Evolutionary conservation across 2,113 vertebrate genomes (phyloP), one percentile per base, ranked within the genome.

Genomic region (Herpetotheres cachinnans): DNA sequence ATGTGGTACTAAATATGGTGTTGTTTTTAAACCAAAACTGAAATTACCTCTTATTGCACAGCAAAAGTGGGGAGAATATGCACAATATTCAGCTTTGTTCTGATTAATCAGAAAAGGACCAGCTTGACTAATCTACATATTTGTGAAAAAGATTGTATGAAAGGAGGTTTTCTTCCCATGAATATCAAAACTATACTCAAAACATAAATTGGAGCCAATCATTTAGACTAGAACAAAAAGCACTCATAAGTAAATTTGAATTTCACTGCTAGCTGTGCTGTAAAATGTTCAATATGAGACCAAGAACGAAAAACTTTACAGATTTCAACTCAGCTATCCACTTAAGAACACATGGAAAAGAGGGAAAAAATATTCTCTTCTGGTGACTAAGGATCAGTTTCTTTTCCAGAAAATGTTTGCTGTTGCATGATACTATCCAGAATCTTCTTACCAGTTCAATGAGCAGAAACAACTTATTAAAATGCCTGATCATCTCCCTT

Each of bases 181-280:
- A 79, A 7, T 21, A 61, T 8, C 36, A 36, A 66, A 82, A 21
- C 11, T 26, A 58, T 54, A 36, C 6, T 54, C 11, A 79, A 92
- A 59, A 24, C 11, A 14, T 14, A 34, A 10, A 59, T 36, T 5
- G 3, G 10, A 67, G 16, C 11, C 9, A 44, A 12, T 52, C 0
- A 2, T 20, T 27, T 49, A 46, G 24, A 47, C 13, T 24, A 26
- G 30, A 81, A 65, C 15, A 50, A 25, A 73, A 77, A 40, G 1
- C 0, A 1, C 3, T 67, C 30, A 10, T 30, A 67, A 72, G 6
- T 34, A n/a, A 36, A 44, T 50, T 13, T 0, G 2, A 46, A 62
- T 58, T 44, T 83, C 56, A 30, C 18, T 62, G 10, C 13, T 55
- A 61, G 34, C 29, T 88, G 9, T 47, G 13, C 3, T 85, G 9